Evolutionary conservation across 2,888 invertebrate species (phyloP), one percentile per base, ranked within the genome.

Genomic region (Stratiomys singularior): DNA sequence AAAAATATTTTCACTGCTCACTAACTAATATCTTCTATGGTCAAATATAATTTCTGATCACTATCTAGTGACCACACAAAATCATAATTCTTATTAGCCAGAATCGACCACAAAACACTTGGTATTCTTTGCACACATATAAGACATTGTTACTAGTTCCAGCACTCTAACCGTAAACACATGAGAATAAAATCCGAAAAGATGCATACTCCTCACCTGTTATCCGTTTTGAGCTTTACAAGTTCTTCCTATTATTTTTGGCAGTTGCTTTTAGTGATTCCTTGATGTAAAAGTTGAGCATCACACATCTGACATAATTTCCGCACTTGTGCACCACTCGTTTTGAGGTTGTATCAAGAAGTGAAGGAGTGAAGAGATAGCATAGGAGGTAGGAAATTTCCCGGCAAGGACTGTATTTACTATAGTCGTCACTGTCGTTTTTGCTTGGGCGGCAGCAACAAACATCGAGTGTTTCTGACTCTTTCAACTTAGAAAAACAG

Each of bases 171-270:
- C 9, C 37, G 9, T 37, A 37, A 37, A 37, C 37, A 37, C 37
- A 37, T 5, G n/a, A 37, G 9, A 37, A 37, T 3, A 37, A 37
- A 37, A 9, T 37, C 5, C 37, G 37, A 37, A 9, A 37, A 4
- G 52, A 13, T n/a, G 52, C 4, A 52, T 44, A 11, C 46, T 44
- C 9, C 52, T 18, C 18, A n/a, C 18, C 52, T 15, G 18, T n/a
- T 52, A 18, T 15, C 52, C 52, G 7, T 52, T 52, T 15, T 52
- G 52, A 5, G 18, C 18, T 52, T 52, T 52, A 52, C 18, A 18
- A 52, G 13, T 52, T n/a, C 13, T 52, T 52, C 37, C 47, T 69
- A 56, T 72, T 27, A 72, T 56, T 72, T 72, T 72, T 72, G 56
- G 15, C 71, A 72, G 27, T 72, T 23, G 27, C 27, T 72, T 28